Evolutionary conservation across 37 sponge, comb jelly and placozoan genomes (phyloP).

Genomic region (Eunapius fragilis): DNA sequence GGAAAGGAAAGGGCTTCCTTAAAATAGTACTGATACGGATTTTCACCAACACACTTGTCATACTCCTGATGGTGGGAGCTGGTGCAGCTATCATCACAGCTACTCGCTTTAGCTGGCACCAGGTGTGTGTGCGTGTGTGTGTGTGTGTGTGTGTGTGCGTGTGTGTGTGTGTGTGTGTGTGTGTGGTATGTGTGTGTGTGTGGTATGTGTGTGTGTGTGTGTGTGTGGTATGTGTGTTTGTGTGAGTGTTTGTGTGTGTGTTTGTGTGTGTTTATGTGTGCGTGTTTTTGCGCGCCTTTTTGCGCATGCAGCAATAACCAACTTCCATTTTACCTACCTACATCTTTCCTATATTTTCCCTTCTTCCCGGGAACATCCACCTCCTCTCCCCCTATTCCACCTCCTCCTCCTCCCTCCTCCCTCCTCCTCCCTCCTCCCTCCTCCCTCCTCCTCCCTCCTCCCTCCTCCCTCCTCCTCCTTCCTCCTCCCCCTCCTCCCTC

Average conservation of each 20-base stretch:
- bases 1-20: background rate
- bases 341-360: too few relatives aligned
- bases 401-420: constrained; percentile 11
- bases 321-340: too few relatives aligned
- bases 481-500: background rate
- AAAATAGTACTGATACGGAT: constrained; percentile 51
- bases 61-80: constrained; percentile 52
- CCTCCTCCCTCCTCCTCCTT: background rate
- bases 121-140: background rate
- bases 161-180: too few relatives aligned
- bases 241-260: too few relatives aligned
- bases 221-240: too few relatives aligned
- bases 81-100: constrained; percentile 47
- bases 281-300: too few relatives aligned
- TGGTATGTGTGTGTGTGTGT: too few relatives aligned
- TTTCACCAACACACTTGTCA: constrained; percentile 68
- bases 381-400: background rate
- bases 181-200: too few relatives aligned
- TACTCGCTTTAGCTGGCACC: background rate
- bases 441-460: background rate
- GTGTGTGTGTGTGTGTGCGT: too few relatives aligned
- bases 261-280: too few relatives aligned
- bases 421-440: background rate
- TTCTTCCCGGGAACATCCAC: background rate
- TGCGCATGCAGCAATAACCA: too few relatives aligned